Evolutionary conservation across 1,140 invertebrate genomes (phyloP), one percentile per base, ranked within the genome.

Genomic region (Subanguina moxae): DNA sequence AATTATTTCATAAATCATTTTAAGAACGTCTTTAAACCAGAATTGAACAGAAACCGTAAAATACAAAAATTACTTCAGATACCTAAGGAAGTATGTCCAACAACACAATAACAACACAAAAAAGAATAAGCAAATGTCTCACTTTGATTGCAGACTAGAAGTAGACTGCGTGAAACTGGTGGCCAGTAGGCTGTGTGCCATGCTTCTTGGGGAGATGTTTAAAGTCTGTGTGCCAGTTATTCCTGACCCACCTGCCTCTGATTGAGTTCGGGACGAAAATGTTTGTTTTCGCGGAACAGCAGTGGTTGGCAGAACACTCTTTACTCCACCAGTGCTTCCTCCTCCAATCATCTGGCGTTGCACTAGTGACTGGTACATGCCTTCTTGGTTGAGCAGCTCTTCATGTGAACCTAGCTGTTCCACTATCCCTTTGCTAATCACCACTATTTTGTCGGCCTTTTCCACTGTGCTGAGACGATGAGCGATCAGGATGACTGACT

Each of bases 401-500:
- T 78, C 63, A 27, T 75, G 68, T 7, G 66, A 56, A n/a, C 71
- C 71, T 30, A 72, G 70, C 30, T 72, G 71, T 19, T 64, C 62
- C 17, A 64, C 62, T 3, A n/a, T 8, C 8, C 66, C 66, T 27
- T 83, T 77, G 23, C 84, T 78, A 32, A 85, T 80, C 9, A 84
- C 82, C 57, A 79, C 78, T 52, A 85, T 85, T 38, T 81, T 77
- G 70, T 85, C 82, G 13, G 84, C 83, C 65, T 83, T 82, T 65
- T 83, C 80, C 13, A 83, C 80, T n/a, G 86, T 86, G 42, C 84
- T 85, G 30, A 86, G 77, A 48, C 86, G 71, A 75, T 86, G 86
- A 9, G 86, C 86, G 63, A 86, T 86, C 15, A 84, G 82, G 38
- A 86, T 83, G 1, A 86, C 85, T n/a, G 85, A 85, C 25, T 84